Base-by-base conservation (phyloP, 2,888 invertebrate genomes). In the Sipha maydis region DNA sequence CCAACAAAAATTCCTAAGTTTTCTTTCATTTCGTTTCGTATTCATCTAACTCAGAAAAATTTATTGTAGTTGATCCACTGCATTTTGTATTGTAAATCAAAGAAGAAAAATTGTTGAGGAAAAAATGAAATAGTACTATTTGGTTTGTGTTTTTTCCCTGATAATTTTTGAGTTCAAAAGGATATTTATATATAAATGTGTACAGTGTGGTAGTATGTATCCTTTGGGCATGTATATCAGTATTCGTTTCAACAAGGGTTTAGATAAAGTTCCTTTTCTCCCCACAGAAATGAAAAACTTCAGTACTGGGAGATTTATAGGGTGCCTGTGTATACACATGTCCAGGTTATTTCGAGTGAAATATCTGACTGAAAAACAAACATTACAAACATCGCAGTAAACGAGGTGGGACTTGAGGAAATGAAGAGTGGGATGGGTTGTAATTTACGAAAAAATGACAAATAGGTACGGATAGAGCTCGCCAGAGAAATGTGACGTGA, bases 211-310 rank as follows among this genome's bases (percentile, higher is more conserved):
- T 80, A 25, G 79, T 56, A n/a, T 7, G 41, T 54, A 25, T 54
- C 31, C 71, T 54, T 25, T 54, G 83, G 34, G 31, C 11, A 34
- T 54, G 56, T 76, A 76, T 28, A 61, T 85, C 48, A 69, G 69
- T 78, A 77, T 78, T 78, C 85, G 69, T 78, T 78, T 85, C 67
- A 31, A 78, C 69, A 34, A 85, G 77, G 67, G 77, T 78, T 78
- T 78, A 34, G 69, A 78, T 79, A 79, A 54, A 48, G 61, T 76
- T 76, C 61, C 41, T 17, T 54, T 78, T 78, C 69, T 78, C 48
- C 38, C 11, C 21, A 78, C 21, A 85, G 78, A 85, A 71, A 85
- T 69, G 78, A 79, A 85, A 69, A 85, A 78, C 69, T 71, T 78
- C 78, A 78, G 54, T n/a, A 17, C 41, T 11, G 28, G 54, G 78